These are phyloP conservation scores for Silurus aristotelis DNA, from an alignment of 2,797 vertebrate genomes.

Conservation along the genomic window DNA sequence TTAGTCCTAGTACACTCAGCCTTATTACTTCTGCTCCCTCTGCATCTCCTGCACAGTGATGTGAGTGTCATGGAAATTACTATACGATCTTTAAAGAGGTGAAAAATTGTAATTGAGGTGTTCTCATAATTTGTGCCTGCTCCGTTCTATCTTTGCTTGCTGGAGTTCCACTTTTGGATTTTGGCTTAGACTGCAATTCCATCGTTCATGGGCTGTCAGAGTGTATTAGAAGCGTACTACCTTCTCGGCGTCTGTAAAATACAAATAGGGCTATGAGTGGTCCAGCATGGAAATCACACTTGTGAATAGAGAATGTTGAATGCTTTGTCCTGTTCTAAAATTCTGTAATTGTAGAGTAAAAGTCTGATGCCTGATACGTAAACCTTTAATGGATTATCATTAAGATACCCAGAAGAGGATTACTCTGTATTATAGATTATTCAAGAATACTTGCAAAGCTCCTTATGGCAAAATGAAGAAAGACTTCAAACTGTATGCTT, in stretches of 20 bases:
- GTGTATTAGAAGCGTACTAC: constrained; percentile 46
- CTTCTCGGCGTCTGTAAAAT: constrained; percentile 40
- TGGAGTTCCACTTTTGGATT: constrained; percentile 40
- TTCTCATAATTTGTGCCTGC: constrained; percentile 42
- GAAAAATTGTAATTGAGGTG: constrained; percentile 33
- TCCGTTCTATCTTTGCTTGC: constrained; percentile 24
- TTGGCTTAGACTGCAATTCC: constrained; percentile 52
- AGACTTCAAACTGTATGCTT: not conserved
- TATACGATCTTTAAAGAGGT: constrained; percentile 9
- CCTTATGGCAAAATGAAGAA: not conserved
- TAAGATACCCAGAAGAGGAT: constrained; percentile 28
- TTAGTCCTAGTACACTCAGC: constrained; percentile 1
- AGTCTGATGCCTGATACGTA: constrained; percentile 25
- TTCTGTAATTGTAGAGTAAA: constrained; percentile 30
- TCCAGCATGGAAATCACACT: constrained; percentile 37
- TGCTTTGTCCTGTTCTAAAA: constrained; percentile 35
- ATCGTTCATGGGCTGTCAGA: constrained; percentile 51
- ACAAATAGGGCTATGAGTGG: constrained; percentile 33
- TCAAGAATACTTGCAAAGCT: not conserved
- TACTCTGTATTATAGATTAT: constrained; percentile 19
- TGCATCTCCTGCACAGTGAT: not conserved
- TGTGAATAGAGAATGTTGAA: constrained; percentile 18
- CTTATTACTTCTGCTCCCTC: constrained; percentile 16
- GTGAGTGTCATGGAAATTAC: not conserved
- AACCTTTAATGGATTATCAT: constrained; percentile 27